Conservation (phyloP, 2,113 vertebrate genomes). For the Hystrix brachyura region DNA sequence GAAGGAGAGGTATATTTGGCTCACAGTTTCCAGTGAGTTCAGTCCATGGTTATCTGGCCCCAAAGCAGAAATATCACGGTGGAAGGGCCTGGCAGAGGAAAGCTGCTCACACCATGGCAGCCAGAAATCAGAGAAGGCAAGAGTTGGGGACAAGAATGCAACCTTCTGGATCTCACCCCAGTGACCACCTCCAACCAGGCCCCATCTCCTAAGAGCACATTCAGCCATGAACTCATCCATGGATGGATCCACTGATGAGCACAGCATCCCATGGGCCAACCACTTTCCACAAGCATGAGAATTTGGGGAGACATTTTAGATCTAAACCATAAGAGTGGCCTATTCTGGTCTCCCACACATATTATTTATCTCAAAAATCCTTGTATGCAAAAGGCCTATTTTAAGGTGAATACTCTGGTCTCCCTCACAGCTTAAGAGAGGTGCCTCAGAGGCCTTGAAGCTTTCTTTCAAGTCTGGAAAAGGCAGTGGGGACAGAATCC, state of each 20-base stretch:
- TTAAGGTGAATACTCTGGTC: neutral
- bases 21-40: neutral
- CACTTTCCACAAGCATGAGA: neutral
- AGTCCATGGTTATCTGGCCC: neutral
- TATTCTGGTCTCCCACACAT: neutral
- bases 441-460: rapidly evolving
- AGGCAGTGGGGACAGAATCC: rapidly evolving
- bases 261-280: neutral
- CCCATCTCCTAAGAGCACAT: neutral
- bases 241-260: neutral
- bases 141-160: neutral
- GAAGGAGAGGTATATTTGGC: neutral
- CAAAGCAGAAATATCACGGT: neutral
- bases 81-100: neutral
- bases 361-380: neutral
- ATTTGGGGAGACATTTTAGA: neutral
- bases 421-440: neutral
- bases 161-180: neutral
- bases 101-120: neutral
- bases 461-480: neutral
- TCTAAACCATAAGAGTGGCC: neutral
- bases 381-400: neutral
- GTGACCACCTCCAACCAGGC: neutral
- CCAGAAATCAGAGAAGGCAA: neutral
- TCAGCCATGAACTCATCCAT: neutral